Percentiles rank a stretch among this genome's conserved stretches.
Conservation (phyloP, 2,797 vertebrate genomes). For the Tympanoctomys barrerae region DNA sequence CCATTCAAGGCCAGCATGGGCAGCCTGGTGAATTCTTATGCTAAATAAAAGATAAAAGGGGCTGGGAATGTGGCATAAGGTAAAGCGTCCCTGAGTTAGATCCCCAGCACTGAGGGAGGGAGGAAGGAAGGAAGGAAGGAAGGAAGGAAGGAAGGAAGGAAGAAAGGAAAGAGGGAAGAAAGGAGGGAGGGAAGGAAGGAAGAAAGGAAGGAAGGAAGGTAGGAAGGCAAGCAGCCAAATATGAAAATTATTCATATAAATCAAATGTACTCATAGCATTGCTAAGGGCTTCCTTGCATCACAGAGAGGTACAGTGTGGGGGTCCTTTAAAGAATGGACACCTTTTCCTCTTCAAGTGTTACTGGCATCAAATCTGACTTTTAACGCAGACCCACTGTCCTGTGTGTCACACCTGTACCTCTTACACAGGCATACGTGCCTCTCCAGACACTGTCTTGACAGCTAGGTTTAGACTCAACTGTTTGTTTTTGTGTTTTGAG, state of each 20-base stretch:
- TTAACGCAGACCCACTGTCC: not conserved
- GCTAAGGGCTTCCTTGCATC: not conserved
- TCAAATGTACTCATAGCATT: not conserved
- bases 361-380: not conserved
- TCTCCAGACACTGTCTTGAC: not conserved
- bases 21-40: not conserved
- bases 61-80: not conserved
- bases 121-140: not conserved
- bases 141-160: not conserved
- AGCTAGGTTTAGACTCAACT: not conserved
- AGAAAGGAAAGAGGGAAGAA: not conserved
- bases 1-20: not conserved
- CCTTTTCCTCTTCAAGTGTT: not conserved
- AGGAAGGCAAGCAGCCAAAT: not conserved
- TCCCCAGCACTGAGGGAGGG: not conserved
- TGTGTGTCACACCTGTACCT: not conserved
- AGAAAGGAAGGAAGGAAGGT: not conserved
- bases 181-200: not conserved
- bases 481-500: not conserved
- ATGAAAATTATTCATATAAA: conserved; percentile 46
- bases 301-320: not conserved
- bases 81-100: not conserved
- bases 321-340: not conserved
- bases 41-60: not conserved
- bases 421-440: not conserved